Conservation (phyloP, 2,113 vertebrate genomes). For the Pionites leucogaster region DNA sequence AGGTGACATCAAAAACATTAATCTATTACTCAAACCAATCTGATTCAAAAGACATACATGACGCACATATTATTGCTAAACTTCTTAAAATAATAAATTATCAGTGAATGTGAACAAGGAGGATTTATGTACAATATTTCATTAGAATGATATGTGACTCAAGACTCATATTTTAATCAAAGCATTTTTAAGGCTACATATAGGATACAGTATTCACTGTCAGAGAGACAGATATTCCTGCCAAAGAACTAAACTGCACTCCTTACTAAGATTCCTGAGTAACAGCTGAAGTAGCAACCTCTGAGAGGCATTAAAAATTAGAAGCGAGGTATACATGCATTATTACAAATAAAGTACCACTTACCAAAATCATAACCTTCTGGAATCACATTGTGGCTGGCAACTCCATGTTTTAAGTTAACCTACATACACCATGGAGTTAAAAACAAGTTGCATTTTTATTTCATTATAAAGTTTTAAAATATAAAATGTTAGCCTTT, state of each 20-base stretch:
- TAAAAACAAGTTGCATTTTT: not conserved
- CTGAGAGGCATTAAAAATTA: not conserved
- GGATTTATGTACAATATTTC: not conserved
- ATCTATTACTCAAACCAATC: not conserved
- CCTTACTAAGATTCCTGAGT: not conserved
- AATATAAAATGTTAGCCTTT: not conserved
- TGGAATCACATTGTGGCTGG: conserved; percentile 68
- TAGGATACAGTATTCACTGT: not conserved
- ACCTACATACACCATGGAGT: conserved; percentile 65
- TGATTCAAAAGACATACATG: not conserved
- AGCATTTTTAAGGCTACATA: not conserved
- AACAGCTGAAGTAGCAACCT: not conserved
- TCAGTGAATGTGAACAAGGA: not conserved
- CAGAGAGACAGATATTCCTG: not conserved
- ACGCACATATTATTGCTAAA: fast-evolving
- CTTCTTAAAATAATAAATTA: not conserved
- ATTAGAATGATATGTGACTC: not conserved
- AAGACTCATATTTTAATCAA: not conserved
- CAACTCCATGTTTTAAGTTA: conserved; percentile 84
- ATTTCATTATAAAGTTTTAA: not conserved
- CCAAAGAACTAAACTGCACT: not conserved
- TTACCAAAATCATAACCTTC: conserved; percentile 90
- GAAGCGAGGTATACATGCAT: not conserved
- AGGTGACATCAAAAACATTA: not conserved
- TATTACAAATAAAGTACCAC: conserved; percentile 45